These are phyloP conservation scores for Callipepla californica DNA, from an alignment of 2,113 vertebrate genomes.

Conservation along the genomic window DNA sequence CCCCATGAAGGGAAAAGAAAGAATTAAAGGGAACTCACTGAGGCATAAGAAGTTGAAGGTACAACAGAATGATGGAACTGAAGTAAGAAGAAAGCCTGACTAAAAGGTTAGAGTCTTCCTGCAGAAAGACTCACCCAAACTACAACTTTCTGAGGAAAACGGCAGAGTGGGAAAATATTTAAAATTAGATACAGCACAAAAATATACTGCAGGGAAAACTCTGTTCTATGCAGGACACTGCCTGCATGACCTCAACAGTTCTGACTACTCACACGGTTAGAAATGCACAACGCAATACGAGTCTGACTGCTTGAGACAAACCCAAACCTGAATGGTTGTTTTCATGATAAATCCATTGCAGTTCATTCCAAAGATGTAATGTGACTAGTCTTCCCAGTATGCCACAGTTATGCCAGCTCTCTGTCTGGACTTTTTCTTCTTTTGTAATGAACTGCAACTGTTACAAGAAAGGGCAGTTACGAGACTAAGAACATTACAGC, in stretches of 20 bases:
- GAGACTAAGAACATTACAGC: not conserved
- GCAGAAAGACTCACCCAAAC: not conserved
- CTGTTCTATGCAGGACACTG: not conserved
- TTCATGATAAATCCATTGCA: not conserved
- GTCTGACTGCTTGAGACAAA: not conserved
- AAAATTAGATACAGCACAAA: not conserved
- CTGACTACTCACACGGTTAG: not conserved
- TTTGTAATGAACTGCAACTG: not conserved
- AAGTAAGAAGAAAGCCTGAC: not conserved
- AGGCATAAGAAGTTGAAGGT: not conserved
- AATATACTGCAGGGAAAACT: not conserved
- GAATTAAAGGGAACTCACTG: not conserved
- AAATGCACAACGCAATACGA: fast-evolving
- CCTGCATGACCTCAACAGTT: not conserved
- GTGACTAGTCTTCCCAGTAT: not conserved
- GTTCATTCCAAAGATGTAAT: not conserved
- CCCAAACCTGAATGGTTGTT: not conserved
- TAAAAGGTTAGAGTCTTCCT: not conserved
- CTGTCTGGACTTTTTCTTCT: not conserved
- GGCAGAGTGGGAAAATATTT: not conserved
- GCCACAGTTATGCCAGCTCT: not conserved
- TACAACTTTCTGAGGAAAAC: not conserved
- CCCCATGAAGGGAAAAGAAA: not conserved
- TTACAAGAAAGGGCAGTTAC: not conserved
- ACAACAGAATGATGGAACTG: not conserved